Base-by-base conservation (phyloP, 2,888 invertebrate genomes). In the Melanostoma mellinum region DNA sequence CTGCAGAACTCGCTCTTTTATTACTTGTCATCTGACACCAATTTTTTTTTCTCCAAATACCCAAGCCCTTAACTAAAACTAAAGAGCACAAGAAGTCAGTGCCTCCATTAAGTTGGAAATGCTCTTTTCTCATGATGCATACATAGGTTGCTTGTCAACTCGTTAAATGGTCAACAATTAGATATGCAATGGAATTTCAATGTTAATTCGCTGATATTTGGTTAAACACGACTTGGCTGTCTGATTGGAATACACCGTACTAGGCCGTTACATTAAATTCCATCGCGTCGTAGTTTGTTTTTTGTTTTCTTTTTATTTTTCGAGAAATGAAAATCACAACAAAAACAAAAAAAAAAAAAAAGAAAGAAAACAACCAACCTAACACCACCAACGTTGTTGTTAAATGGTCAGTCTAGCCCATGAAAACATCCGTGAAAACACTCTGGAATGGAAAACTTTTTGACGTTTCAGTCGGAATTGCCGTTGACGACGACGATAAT, bases 121-220 rank as follows among this genome's bases (percentile, higher is more conserved):
- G 20, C 20, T 20, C 20, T 20, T 20, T 20, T 20, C 42, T n/a
- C 32, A 67, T 48, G n/a, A 56, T 69, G 67, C 48, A 79, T 79
- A 65, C 42, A 48, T 74, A 33, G 42, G 69, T 52, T 78, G 79
- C 74, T 74, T 79, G 79, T 74, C 75, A 74, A 71, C 84, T 79
- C 84, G 79, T 84, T 79, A 84, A 84, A 84, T 74, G 79, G 69
- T 75, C 79, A 79, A 75, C 84, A 79, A 84, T 84, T 84, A 79
- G 74, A 84, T 84, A 84, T 84, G 71, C 84, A 74, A 71, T 79
- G 79, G 84, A 84, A 79, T 84, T 79, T 50, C 60, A 79, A 84
- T 84, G 84, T 84, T 79, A 79, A 69, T 79, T 84, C 74, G 84
- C 74, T 79, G 84, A 79, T 84, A 84, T 84, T 84, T 79, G 79